Percentiles rank a stretch among this genome's conserved stretches.
These are phyloP conservation scores for Sebastolobus altivelis DNA, from an alignment of 2,797 vertebrate genomes.

Conservation along the genomic window DNA sequence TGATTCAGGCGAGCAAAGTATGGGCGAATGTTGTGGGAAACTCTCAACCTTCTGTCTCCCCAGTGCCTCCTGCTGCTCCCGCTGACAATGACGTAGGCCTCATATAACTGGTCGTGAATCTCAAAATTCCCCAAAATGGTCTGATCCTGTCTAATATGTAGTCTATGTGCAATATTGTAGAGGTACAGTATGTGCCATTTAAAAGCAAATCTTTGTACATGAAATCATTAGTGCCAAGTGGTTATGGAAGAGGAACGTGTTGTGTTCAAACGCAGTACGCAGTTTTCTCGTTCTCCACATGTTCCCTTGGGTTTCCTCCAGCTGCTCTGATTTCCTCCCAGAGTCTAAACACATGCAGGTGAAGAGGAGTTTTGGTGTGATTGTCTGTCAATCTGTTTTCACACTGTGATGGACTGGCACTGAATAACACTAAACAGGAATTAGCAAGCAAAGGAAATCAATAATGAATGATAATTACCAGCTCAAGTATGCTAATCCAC, in stretches of 20 bases:
- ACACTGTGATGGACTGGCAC: slow-evolving; percentile 29
- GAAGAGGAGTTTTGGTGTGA: slow-evolving; percentile 18
- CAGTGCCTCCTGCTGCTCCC: slow-evolving; percentile 33
- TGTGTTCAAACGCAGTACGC: not conserved
- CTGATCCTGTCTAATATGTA: not conserved
- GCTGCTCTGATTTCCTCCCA: slow-evolving; percentile 23
- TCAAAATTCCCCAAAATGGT: not conserved
- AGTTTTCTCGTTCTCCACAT: not conserved
- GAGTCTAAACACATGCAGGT: slow-evolving; percentile 17
- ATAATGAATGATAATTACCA: slow-evolving; percentile 47
- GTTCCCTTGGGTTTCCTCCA: slow-evolving; percentile 15
- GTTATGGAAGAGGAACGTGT: not conserved
- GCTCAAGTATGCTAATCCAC: slow-evolving; percentile 39
- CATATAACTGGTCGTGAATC: not conserved
- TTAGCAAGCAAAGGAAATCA: slow-evolving; percentile 44
- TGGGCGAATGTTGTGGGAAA: slow-evolving; percentile 20
- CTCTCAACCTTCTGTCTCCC: slow-evolving; percentile 41
- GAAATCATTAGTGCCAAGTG: not conserved
- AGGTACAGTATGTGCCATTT: not conserved
- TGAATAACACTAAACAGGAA: slow-evolving; percentile 32
- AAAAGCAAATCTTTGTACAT: not conserved
- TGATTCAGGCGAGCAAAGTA: slow-evolving; percentile 50
- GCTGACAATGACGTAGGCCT: slow-evolving; percentile 18
- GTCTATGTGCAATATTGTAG: not conserved
- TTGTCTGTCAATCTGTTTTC: slow-evolving; percentile 41